A percentile compares a stretch with the other conserved stretches of the same genome.
These are phyloP conservation scores for Drosophila anomalipes DNA, from an alignment of 2,888 invertebrate genomes.

Conservation along the genomic window DNA sequence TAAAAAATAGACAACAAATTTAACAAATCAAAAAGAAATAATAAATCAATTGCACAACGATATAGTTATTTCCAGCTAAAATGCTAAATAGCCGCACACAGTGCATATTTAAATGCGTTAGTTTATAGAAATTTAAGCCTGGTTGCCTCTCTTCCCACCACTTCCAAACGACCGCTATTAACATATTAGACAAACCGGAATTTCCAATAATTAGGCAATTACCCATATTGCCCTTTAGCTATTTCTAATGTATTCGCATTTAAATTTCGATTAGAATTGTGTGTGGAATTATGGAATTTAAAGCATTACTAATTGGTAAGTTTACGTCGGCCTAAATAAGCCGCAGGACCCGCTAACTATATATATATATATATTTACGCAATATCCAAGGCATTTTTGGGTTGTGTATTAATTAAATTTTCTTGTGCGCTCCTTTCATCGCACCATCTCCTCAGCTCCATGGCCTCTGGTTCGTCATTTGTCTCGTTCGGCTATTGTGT, in stretches of 20 bases:
- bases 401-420: slow-evolving; percentile 59
- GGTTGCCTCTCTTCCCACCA: not conserved
- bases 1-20: not conserved
- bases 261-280: slow-evolving; percentile 22
- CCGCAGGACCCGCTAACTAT: not conserved
- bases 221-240: not conserved
- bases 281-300: slow-evolving; percentile 10
- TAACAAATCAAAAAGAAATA: too few relatives aligned
- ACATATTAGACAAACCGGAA: not conserved
- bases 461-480: slow-evolving; percentile 9
- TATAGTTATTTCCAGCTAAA: not conserved
- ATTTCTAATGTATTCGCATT: slow-evolving; percentile 14
- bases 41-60: not conserved
- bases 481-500: slow-evolving; percentile 26
- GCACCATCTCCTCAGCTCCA: not conserved
- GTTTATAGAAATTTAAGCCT: not conserved
- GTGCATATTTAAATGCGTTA: slow-evolving; percentile 1
- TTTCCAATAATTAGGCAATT: slow-evolving; percentile 24
- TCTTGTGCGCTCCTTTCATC: not conserved
- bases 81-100: not conserved
- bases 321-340: slow-evolving; percentile 5
- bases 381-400: slow-evolving; percentile 48
- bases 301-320: slow-evolving; percentile 20
- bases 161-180: not conserved
- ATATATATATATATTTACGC: slow-evolving; percentile 2